Base-by-base conservation (phyloP, 2,888 invertebrate species). In the Vandiemenella viatica region DNA sequence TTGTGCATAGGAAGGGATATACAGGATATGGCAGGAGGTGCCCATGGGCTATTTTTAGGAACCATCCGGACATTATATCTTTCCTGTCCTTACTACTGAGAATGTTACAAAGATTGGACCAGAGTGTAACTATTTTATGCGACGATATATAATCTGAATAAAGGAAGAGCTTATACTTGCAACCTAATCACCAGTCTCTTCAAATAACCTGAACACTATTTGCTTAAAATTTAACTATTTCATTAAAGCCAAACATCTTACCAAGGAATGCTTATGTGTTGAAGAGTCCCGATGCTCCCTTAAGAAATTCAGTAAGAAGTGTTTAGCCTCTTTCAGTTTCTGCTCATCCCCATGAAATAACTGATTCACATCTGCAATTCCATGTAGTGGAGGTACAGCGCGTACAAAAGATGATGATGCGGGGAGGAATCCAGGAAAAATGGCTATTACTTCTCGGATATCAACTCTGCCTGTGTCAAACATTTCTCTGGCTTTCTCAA, bases 401-500 rank as follows among this genome's bases (percentile, higher is more conserved):
- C 68, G 62, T 2, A 64, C 62, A 56, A 70, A 71, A 49, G 60
- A 62, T 3, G 63, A 61, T 21, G 57, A 61, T 17, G 61, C 48
- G 1, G 70, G 67, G 53, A 71, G 55, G 41, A 71, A 55, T 23
- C 61, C 58, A 4, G 70, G 69, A 57, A 67, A 72, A 17, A 72
- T 52, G 51, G 66, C 63, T 17, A 72, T 66, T 5, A 72, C 68
- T 61, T 69, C 70, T 59, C 70, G 56, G 4, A 67, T 60, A 58
- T 72, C 72, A 22, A 70, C 58, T 17, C 60, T 55, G 23, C 67
- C 65, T 45, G 60, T 60, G 32, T 58, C 58, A 52, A 72, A 68
- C 15, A 68, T 58, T 37, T 67, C 63, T 42, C 55, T 53, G 4
- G 72, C 69, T 48, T 68, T 63, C 4, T 65, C 66, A 58, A 70